phyloP scores from a whole-genome alignment of 2,888 invertebrate genomes.

The Eudemis profundana region DNA sequence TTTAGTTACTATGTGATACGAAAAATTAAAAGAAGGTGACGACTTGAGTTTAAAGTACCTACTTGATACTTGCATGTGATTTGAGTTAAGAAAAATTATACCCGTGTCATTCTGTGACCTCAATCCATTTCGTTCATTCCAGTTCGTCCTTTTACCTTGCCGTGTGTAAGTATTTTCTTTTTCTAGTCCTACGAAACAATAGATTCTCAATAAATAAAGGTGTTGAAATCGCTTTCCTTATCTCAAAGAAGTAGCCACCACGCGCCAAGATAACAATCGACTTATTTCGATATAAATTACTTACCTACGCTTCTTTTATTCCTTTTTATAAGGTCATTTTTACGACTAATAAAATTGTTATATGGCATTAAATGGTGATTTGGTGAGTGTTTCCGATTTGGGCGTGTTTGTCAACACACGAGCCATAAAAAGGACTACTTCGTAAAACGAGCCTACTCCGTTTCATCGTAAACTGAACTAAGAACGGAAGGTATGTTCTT shows the following conservation, averaged over 20 bases:
- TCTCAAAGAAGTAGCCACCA: constrained; percentile 46
- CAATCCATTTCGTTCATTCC: not conserved
- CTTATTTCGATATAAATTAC: constrained; percentile 61
- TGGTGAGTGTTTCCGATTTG: constrained; percentile 54
- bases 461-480: constrained; percentile 25
- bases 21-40: too few relatives aligned
- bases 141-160: not conserved
- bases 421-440: constrained; percentile 37
- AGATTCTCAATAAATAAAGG: not conserved
- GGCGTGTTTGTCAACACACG: constrained; percentile 50
- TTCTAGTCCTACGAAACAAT: not conserved
- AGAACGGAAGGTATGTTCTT: not conserved
- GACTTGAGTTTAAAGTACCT: too few relatives aligned
- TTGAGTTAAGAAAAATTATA: not conserved
- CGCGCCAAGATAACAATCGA: constrained; percentile 57
- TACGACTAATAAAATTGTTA: constrained; percentile 63
- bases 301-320: constrained; percentile 60
- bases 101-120: not conserved
- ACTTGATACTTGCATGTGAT: too few relatives aligned
- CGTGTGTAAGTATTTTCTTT: not conserved
- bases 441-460: constrained; percentile 32
- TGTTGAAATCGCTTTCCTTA: not conserved
- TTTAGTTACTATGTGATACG: too few relatives aligned
- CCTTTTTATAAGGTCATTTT: constrained; percentile 61
- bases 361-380: constrained; percentile 55